Evolutionary conservation across 2,888 invertebrate genomes (phyloP).

Genomic region (Scotopteryx bipunctaria): DNA sequence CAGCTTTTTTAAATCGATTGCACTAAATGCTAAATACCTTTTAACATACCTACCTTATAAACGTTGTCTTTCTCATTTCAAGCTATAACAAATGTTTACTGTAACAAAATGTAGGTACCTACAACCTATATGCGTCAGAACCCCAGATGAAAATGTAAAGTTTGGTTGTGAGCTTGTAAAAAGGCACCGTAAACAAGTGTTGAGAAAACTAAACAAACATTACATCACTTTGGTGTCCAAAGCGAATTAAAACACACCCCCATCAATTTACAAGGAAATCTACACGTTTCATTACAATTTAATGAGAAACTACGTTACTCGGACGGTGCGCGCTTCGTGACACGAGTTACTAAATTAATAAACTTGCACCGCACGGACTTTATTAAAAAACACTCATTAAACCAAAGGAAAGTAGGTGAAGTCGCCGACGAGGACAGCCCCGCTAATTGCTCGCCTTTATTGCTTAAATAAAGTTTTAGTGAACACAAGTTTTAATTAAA

Average conservation of each 20-base stretch:
- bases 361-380: conserved; percentile 79
- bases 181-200: too few species aligned
- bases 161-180: too few species aligned
- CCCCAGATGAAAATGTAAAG: too few species aligned
- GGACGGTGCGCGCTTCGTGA: conserved; percentile 53
- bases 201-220: not conserved
- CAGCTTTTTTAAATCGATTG: too few species aligned
- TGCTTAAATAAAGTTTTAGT: conserved; percentile 84
- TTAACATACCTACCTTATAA: too few species aligned
- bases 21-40: too few species aligned
- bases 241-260: too few species aligned
- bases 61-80: too few species aligned
- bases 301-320: conserved; percentile 63
- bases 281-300: conserved; percentile 28
- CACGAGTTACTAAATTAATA: conserved; percentile 83
- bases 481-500: conserved; percentile 84
- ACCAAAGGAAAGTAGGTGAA: conserved; percentile 82
- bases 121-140: too few species aligned
- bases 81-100: too few species aligned
- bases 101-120: not conserved
- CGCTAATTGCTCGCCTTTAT: conserved; percentile 83
- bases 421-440: conserved; percentile 82
- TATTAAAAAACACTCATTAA: conserved; percentile 84
- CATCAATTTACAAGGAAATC: conserved; percentile 12
- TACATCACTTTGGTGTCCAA: too few species aligned